Evolutionary conservation across 2,888 invertebrate genomes (phyloP).

Genomic region (Timandra comae): DNA sequence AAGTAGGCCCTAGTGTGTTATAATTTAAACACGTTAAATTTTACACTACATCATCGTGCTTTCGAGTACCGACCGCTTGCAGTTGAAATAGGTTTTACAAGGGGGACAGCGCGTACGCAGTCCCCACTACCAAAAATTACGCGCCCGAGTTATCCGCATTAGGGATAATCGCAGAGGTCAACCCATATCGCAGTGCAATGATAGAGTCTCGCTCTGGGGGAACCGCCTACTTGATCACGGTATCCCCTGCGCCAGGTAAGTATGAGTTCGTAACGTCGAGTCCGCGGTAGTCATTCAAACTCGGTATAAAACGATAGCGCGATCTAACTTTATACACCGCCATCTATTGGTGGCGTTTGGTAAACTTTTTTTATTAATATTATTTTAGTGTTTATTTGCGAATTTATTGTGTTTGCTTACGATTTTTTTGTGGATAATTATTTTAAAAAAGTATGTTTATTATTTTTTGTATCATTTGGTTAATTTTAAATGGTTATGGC

Average conservation of each 20-base stretch:
- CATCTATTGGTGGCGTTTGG: background rate
- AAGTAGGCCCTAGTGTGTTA: too few species aligned
- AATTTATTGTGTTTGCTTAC: too few species aligned
- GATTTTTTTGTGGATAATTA: too few species aligned
- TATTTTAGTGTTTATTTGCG: too few species aligned
- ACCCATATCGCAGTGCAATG: slow-evolving; percentile 9
- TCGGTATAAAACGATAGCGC: background rate
- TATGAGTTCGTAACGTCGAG: background rate
- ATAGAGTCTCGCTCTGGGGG: slow-evolving; percentile 8
- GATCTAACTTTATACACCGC: background rate
- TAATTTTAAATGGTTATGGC: too few species aligned
- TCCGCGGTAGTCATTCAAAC: background rate
- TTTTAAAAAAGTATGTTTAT: too few species aligned
- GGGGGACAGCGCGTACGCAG: slow-evolving; percentile 3
- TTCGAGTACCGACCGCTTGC: too few species aligned
- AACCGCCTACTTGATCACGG: slow-evolving; percentile 9
- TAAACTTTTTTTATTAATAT: too few species aligned
- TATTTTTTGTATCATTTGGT: too few species aligned
- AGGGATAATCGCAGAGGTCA: slow-evolving; percentile 6
- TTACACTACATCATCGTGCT: too few species aligned
- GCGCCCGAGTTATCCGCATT: slow-evolving; percentile 5
- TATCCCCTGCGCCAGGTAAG: slow-evolving; percentile 9
- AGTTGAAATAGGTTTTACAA: too few species aligned
- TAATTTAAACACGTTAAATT: too few species aligned
- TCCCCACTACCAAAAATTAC: slow-evolving; percentile 2